These are phyloP conservation scores for Acanthis flammea DNA, from an alignment of 2,797 vertebrate species.

Conservation along the genomic window DNA sequence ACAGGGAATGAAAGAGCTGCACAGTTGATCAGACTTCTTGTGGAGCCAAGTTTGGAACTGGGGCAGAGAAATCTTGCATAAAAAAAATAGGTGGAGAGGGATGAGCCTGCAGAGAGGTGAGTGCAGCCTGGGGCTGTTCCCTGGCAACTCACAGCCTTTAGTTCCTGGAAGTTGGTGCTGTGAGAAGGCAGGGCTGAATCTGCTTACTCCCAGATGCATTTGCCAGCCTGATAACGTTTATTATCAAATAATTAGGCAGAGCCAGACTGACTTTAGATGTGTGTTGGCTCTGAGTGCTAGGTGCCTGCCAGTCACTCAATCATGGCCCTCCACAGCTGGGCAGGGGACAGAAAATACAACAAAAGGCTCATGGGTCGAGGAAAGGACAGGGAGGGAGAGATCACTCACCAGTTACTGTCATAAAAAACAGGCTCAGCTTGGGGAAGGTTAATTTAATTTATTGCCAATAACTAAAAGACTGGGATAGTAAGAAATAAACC, in stretches of 20 bases:
- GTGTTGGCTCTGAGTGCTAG: background rate
- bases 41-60: background rate
- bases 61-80: background rate
- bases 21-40: background rate
- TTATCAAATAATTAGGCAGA: background rate
- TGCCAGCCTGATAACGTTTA: background rate
- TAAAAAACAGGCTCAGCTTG: background rate
- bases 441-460: background rate
- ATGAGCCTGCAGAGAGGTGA: background rate
- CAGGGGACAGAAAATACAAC: background rate
- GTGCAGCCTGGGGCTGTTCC: background rate
- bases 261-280: background rate
- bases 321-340: background rate
- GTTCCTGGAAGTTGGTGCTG: background rate
- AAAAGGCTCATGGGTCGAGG: background rate
- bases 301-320: background rate
- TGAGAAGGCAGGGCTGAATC: background rate
- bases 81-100: background rate
- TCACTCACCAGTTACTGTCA: background rate
- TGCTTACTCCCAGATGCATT: background rate
- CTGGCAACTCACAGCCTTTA: background rate
- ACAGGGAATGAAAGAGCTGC: background rate
- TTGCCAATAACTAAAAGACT: background rate
- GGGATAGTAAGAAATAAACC: background rate
- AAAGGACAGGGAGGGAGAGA: background rate